Percentiles rank a stretch among this genome's conserved stretches.
phyloP scores from a whole-genome alignment of 2,888 invertebrate species.

The Podabrus alpinus region DNA sequence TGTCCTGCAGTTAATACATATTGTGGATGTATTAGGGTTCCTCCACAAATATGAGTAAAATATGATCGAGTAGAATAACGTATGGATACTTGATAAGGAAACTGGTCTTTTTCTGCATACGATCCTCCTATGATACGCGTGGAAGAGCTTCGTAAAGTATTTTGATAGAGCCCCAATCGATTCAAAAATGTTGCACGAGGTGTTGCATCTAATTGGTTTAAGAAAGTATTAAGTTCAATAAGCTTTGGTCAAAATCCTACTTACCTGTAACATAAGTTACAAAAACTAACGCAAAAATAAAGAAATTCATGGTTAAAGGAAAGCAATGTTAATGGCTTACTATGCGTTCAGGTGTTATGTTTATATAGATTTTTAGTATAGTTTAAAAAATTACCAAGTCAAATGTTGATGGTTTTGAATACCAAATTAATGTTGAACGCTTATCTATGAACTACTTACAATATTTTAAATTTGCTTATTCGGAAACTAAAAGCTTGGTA shows the following conservation, averaged over 20 bases:
- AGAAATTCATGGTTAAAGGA: background rate
- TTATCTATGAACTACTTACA: background rate
- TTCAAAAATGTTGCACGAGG: background rate
- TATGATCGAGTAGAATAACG: background rate
- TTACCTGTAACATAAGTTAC: background rate
- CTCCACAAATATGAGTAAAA: constrained; percentile 2
- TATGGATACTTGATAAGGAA: constrained; percentile 9
- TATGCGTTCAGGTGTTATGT: background rate
- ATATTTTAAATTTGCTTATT: background rate
- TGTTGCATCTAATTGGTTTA: background rate
- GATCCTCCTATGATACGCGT: background rate
- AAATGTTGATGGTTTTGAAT: background rate
- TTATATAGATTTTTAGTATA: background rate
- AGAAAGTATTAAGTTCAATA: background rate
- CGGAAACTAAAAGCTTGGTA: background rate
- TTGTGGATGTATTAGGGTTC: background rate
- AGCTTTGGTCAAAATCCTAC: background rate
- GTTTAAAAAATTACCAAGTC: background rate
- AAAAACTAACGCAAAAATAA: background rate
- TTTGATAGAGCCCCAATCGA: background rate
- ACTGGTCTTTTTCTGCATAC: background rate
- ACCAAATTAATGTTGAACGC: background rate
- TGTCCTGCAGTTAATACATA: constrained; percentile 6
- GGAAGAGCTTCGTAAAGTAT: background rate
- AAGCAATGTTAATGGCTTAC: background rate